Evolutionary conservation across 2,113 vertebrate species (phyloP), one percentile per base, ranked within the genome.

Genomic region (Oostethus manadensis): DNA sequence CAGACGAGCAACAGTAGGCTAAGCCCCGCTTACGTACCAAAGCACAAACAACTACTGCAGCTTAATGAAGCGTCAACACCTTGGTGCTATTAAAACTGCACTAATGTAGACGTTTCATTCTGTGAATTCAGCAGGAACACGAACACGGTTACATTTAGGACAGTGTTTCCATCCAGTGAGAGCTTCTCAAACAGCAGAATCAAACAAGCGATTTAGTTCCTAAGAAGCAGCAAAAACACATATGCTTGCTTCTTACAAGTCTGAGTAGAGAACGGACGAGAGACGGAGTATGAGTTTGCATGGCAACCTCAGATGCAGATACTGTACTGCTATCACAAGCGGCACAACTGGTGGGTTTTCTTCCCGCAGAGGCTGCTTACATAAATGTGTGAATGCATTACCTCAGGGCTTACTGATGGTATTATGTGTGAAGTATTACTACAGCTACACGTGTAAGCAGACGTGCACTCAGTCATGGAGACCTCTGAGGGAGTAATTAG

Each of bases 1-100:
- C 69, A 79, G 76, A 84, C 80, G 61, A 60, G 22, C 51, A 73
- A 71, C 70, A 78, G 71, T 55, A 75, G 85, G 78, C 72, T 86
- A 86, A 88, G 67, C 77, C 62, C 21, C 66, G 44, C 81, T 84
- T 82, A 83, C 16, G 21, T 51, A 44, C 73, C 66, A 57, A 70
- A 55, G 50, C 68, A 68, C 58, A 10, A 74, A 80, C 64, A 76
- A 65, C 68, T 58, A 58, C 62, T 35, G 17, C 22, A 63, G 84
- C 71, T 86, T 71, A 77, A 47, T 33, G 29, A 33, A 64, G 55
- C 61, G 60, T 60, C 55, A 59, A 33, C 63, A 57, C 46, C 66
- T 51, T 3, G 0, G 3, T 51, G 70, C 67, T 62, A 62, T 70
- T 46, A 71, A 58, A 33, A 18, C 56, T 40, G 7, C 23, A 58